phyloP scores from a whole-genome alignment of 2,113 vertebrate genomes.

The Onychostoma macrolepis region DNA sequence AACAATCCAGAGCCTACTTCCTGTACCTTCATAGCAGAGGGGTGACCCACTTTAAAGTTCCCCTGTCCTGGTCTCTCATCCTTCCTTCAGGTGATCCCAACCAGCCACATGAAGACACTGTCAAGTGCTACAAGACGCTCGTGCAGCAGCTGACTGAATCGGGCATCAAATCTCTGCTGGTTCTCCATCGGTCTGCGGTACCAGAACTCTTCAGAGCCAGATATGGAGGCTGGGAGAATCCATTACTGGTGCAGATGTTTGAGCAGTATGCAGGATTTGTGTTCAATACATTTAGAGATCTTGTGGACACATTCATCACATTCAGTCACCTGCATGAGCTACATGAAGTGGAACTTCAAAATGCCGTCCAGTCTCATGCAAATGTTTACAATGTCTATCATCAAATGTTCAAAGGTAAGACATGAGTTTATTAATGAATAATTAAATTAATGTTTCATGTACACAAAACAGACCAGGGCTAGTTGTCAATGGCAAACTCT shows the following conservation, averaged over 20 bases:
- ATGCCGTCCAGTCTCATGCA: slow-evolving; percentile 72
- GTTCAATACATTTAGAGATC: slow-evolving; percentile 77
- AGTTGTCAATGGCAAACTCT: no score
- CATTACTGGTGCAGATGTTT: slow-evolving; percentile 68
- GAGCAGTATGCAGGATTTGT: slow-evolving; percentile 81
- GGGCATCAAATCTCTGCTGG: slow-evolving; percentile 74
- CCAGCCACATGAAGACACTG: slow-evolving; percentile 53
- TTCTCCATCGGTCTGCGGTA: slow-evolving; percentile 75
- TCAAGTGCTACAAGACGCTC: slow-evolving; percentile 79
- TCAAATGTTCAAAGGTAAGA: slow-evolving; percentile 73
- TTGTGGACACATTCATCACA: slow-evolving; percentile 82
- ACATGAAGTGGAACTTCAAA: slow-evolving; percentile 58
- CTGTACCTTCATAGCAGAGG: slow-evolving; percentile 64
- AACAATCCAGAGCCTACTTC: slow-evolving; percentile 70
- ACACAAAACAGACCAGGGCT: neutral
- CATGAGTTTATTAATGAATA: no score
- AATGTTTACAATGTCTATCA: slow-evolving; percentile 73
- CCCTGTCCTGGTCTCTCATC: slow-evolving; percentile 77
- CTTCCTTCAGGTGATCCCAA: slow-evolving; percentile 67
- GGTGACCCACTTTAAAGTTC: slow-evolving; percentile 84
- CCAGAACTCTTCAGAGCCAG: slow-evolving; percentile 48
- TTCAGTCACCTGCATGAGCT: slow-evolving; percentile 76
- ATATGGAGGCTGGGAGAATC: slow-evolving; percentile 57
- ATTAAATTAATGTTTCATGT: neutral
- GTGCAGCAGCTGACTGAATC: slow-evolving; percentile 70